Evolutionary conservation across 2,797 vertebrate genomes (phyloP), one percentile per base, ranked within the genome.

Genomic region (Micropoecilia bifurca): DNA sequence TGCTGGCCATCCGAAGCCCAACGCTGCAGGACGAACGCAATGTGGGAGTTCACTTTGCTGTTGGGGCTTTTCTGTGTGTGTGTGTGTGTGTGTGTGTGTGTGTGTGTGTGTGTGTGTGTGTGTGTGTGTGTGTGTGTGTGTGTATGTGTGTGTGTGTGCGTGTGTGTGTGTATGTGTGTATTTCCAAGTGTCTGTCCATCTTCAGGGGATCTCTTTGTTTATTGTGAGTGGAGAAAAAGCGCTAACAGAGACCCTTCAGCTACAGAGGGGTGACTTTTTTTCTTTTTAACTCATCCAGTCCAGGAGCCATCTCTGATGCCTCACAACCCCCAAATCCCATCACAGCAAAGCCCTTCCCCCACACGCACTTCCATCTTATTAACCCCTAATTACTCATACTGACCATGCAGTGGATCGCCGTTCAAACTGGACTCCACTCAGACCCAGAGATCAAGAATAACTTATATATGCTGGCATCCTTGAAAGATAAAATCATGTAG

Each of bases 311-410:
- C 82, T 87, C 85, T 86, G 84, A 89, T 89, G 80, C 85, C 80
- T 79, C 89, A 87, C 93, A 93, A 89, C 90, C 93, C 93, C 92
- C 89, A 92, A 94, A 92, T 91, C 93, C 92, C 89, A 87, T 88
- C 88, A 85, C 86, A 80, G 84, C 39, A 82, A 41, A 79, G 75
- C 91, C 93, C 93, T 89, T 92, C 93, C 94, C 94, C 94, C 92
- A 87, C 87, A 25, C 43, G 63, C 80, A 92, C 92, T 93, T 92
- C 93, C 92, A 94, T 94, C 92, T 92, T 94, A 95, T 95, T 94
- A 94, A 94, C 92, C 92, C 88, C 89, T 93, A 95, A 95, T 94
- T 92, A 91, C 93, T 92, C 91, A 90, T 82, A 88, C 87, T 92
- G 91, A 89, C 92, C 92, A 91, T 77, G 88, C 90, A 90, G 87